phyloP scores from a whole-genome alignment of 2,888 invertebrate species.

The Tethea ocularis region DNA sequence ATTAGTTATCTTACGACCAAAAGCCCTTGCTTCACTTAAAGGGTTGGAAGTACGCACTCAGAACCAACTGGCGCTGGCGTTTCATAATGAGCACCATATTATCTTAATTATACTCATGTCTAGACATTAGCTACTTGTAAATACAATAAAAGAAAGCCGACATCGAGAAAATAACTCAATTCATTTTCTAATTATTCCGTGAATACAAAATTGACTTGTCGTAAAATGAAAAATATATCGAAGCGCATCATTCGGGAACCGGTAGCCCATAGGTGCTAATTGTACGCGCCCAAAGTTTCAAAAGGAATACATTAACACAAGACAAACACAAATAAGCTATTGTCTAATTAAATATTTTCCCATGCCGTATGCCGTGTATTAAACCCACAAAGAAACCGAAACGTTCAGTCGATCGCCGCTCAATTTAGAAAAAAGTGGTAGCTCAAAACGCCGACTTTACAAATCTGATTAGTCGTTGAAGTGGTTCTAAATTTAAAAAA shows the following conservation, averaged over 20 bases:
- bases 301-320: conserved; percentile 80
- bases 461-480: conserved; percentile 78
- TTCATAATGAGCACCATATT: conserved; percentile 40
- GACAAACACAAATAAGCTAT: conserved; percentile 83
- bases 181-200: conserved; percentile 45
- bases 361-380: conserved; percentile 67
- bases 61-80: conserved; percentile 34
- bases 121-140: conserved; percentile 46
- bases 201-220: conserved; percentile 69
- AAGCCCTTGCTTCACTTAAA: conserved; percentile 56
- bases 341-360: conserved; percentile 83
- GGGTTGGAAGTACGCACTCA: conserved; percentile 69
- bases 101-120: conserved; percentile 69
- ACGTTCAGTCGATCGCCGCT: conserved; percentile 50
- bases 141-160: conserved; percentile 17
- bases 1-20: conserved; percentile 53
- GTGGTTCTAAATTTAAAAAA: conserved; percentile 81
- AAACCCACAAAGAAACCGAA: conserved; percentile 70
- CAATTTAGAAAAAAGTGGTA: conserved; percentile 46
- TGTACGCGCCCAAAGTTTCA: conserved; percentile 65
- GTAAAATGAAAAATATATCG: conserved; percentile 53
- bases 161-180: conserved; percentile 19
- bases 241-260: conserved; percentile 52
- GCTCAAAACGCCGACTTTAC: conserved; percentile 72
- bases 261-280: conserved; percentile 75